Conservation (phyloP, 2,888 invertebrate genomes). For the Cephonodes hylas region DNA sequence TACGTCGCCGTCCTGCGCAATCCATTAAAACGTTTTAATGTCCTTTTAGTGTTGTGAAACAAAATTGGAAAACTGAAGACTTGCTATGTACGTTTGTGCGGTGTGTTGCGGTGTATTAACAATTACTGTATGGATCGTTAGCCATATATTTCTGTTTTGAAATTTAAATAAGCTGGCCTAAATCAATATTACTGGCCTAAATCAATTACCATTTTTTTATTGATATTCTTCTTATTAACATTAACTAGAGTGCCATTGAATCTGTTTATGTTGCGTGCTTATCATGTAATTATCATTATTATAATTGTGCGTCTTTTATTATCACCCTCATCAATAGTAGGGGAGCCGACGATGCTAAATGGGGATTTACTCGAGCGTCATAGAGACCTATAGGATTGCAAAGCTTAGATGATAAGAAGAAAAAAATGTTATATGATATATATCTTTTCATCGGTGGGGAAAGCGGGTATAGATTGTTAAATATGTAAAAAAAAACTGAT, state of each 20-base stretch:
- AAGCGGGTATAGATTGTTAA: too few relatives aligned
- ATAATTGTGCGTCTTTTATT: background rate
- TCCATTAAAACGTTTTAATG: constrained; percentile 43
- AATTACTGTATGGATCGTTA: background rate
- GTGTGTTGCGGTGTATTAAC: background rate
- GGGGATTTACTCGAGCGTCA: too few relatives aligned
- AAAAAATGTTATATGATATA: too few relatives aligned
- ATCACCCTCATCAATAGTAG: background rate
- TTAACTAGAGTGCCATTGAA: background rate
- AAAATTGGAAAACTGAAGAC: constrained; percentile 19
- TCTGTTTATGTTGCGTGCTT: background rate
- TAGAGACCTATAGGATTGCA: too few relatives aligned
- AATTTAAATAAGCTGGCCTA: too few relatives aligned
- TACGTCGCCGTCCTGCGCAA: constrained; percentile 35
- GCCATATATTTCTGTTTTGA: background rate
- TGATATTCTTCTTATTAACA: background rate
- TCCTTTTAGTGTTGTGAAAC: constrained; percentile 31
- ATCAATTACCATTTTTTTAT: too few relatives aligned
- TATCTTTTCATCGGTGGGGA: too few relatives aligned
- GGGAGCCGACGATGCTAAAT: too few relatives aligned
- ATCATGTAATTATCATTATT: background rate
- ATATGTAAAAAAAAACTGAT: too few relatives aligned
- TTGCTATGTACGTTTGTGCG: too few relatives aligned
- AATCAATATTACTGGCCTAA: too few relatives aligned
- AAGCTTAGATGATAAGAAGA: too few relatives aligned